Conservation (phyloP, 2,888 invertebrate genomes). For the Petrophora chlorosata region DNA sequence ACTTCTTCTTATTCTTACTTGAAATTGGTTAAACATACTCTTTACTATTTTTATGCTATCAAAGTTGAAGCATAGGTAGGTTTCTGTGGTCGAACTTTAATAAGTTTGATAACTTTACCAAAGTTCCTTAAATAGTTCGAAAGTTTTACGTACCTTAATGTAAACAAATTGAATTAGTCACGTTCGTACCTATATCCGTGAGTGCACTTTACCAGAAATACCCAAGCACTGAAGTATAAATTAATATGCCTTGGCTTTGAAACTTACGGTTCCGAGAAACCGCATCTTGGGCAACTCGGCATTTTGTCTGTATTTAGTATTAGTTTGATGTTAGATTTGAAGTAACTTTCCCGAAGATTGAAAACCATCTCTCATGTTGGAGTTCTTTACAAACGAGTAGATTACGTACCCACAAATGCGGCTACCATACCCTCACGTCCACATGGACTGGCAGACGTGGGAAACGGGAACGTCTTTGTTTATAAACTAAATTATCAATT, state of each 20-base stretch:
- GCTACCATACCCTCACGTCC: too few species aligned
- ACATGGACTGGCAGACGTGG: too few species aligned
- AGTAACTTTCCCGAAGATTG: too few species aligned
- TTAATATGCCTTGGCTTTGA: conserved; percentile 13
- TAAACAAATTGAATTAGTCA: conserved; percentile 6
- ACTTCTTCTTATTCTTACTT: too few species aligned
- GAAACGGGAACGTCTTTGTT: too few species aligned
- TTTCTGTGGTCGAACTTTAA: neutral
- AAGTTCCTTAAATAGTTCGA: neutral
- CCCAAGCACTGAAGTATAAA: conserved; percentile 8
- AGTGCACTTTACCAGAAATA: conserved; percentile 4
- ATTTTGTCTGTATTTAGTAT: neutral
- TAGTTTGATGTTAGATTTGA: too few species aligned
- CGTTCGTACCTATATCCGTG: conserved; percentile 8
- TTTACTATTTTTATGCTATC: too few species aligned
- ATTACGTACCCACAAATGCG: too few species aligned
- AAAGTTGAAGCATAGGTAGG: neutral
- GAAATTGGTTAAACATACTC: too few species aligned
- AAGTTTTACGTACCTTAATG: neutral
- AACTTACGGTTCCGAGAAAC: conserved; percentile 9
- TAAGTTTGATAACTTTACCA: neutral
- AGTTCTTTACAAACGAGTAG: too few species aligned
- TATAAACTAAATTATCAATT: too few species aligned
- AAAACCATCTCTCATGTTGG: too few species aligned
- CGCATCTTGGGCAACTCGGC: conserved; percentile 5